Evolutionary conservation across 2,888 invertebrate species (phyloP), one percentile per base, ranked within the genome.

Genomic region (Phengaris alcon): DNA sequence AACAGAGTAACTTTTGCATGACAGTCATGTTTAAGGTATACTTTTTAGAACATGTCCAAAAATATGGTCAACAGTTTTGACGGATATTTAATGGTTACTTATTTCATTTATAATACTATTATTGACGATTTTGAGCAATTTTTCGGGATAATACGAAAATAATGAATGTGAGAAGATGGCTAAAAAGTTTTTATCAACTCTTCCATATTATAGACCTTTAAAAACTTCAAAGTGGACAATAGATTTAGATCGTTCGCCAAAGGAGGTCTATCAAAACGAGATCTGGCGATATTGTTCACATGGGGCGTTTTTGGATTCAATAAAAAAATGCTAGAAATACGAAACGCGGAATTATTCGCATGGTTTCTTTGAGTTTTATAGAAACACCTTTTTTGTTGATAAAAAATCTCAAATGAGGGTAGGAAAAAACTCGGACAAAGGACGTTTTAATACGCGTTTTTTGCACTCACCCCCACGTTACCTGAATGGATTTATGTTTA

Each of bases 271-370:
- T 93, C 91, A 92, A 91, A 91, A 87, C 86, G 85, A 93, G 93
- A 93, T 93, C 91, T 91, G 85, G 88, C 89, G 91, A 90, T 91
- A 90, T 85, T 77, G 85, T 86, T 85, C 86, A 82, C 85, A 86
- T 84, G 90, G 87, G 92, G 90, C 90, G 90, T 88, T 88, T 82
- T 89, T 84, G 85, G 83, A 82, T 81, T 79, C 78, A 77, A 79
- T 80, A 84, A 86, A 85, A 90, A 88, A 86, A 84, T 85, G 3
- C 12, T 84, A 87, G 92, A 90, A 93, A 93, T 90, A 89, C 87
- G 92, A 93, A 92, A 90, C 93, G 90, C 85, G 87, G 90, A 92
- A 93, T 93, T 93, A 93, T 93, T 93, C 90, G 93, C 93, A 90
- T 93, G 91, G 91, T 89, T 90, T 91, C 86, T 91, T 90, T 88